Base-by-base conservation (phyloP, 2,888 invertebrate species). In the Temnothorax ravouxi region DNA sequence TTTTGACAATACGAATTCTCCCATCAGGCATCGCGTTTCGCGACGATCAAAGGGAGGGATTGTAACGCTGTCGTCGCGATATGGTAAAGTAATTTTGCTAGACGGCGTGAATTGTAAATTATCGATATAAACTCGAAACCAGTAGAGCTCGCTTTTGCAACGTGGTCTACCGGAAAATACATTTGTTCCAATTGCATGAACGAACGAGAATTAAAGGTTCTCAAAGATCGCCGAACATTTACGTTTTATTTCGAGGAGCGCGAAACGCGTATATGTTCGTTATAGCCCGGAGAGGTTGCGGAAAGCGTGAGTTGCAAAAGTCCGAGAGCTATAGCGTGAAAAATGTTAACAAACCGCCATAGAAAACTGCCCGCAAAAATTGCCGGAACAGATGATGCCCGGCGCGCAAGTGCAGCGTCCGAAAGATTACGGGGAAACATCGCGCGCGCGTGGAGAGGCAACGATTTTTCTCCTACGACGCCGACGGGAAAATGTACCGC, bases 401-500 rank as follows among this genome's bases (percentile, higher is more conserved):
- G 64, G 61, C 66, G 61, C 18, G 44, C 44, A 44, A 67, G 56
- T n/a, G 41, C 25, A 64, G 25, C 71, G 59, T 38, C 72, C 59
- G 72, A 71, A 79, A 47, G 72, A 80, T 71, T 71, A 59, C 71
- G 71, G 15, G 21, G n/a, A 21, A 71, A 47, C 21, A 59, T 47
- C 79, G 64, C 44, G 69, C 44, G 69, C 54, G 54, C 44, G 74
- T n/a, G 13, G 44, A 2, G 47, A 34, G 34, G 59, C 41, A 34
- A 69, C 71, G 71, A 80, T 71, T 80, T 80, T 61, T 71, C 79
- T 50, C 71, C 11, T 29, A 52, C 76, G 72, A 80, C 59, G 8
- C 8, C 29, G 29, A 29, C 5, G 25, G 47, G 72, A 71, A 80
- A 80, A 72, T 47, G 77, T 34, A 67, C 67, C 21, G 77, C 54